Conservation (phyloP, 2,113 vertebrate genomes). For the Bos indicus region DNA sequence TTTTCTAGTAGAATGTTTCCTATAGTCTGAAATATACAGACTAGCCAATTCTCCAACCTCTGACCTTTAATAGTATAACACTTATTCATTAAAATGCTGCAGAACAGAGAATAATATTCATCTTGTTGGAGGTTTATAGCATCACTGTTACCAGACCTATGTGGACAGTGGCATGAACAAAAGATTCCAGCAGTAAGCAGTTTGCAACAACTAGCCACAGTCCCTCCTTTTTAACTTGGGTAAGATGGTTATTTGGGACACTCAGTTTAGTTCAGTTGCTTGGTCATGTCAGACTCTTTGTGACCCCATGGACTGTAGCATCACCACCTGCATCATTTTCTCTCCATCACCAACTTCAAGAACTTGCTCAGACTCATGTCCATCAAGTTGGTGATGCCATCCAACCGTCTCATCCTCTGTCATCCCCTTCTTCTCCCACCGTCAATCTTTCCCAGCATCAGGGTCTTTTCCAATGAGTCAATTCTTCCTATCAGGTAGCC, state of each 20-base stretch:
- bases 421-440: neutral
- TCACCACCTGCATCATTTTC: neutral
- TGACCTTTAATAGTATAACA: neutral
- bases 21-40: neutral
- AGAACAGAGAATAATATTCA: neutral
- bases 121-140: neutral
- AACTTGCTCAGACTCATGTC: neutral
- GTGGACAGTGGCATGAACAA: neutral
- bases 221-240: neutral
- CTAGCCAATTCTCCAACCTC: neutral
- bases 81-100: neutral
- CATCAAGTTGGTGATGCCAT: neutral
- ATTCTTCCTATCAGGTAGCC: neutral
- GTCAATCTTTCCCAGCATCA: neutral
- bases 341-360: neutral
- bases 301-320: neutral
- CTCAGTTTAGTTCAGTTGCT: neutral
- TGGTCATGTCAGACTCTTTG: neutral
- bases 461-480: neutral
- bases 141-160: neutral
- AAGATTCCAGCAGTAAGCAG: neutral
- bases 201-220: neutral
- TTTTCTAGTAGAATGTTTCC: neutral
- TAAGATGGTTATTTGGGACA: neutral
- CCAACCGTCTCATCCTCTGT: neutral